phyloP scores from a whole-genome alignment of 2,888 invertebrate species.

The Allacma fusca region DNA sequence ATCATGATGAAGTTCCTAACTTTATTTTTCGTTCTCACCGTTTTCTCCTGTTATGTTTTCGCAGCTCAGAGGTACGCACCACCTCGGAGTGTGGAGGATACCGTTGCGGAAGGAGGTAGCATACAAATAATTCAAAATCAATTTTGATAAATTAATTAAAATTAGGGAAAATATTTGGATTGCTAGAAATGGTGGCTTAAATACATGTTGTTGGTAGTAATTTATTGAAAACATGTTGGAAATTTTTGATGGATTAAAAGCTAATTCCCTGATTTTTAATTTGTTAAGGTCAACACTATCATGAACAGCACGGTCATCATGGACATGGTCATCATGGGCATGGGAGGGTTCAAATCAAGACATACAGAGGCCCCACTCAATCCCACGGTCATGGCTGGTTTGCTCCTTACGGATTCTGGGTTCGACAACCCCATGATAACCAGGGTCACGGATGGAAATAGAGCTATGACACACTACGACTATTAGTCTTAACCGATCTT shows the following conservation, averaged over 20 bases:
- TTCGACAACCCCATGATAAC: conserved; percentile 47
- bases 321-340: conserved; percentile 60
- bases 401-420: conserved; percentile 77
- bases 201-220: too few species aligned
- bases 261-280: too few species aligned
- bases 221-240: too few species aligned
- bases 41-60: neutral
- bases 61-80: neutral
- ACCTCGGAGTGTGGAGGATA: conserved; percentile 5
- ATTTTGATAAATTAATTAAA: too few species aligned
- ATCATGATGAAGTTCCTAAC: neutral
- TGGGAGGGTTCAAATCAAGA: conserved; percentile 76
- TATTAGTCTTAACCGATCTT: too few species aligned
- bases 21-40: neutral
- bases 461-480: neutral
- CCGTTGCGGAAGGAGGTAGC: neutral
- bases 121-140: neutral
- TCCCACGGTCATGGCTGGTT: conserved; percentile 68
- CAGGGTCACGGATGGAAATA: conserved; percentile 33
- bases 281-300: neutral
- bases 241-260: too few species aligned
- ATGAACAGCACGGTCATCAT: conserved; percentile 3
- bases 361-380: conserved; percentile 74
- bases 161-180: too few species aligned
- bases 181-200: too few species aligned